phyloP scores from a whole-genome alignment of 2,888 invertebrate species.

The Teleogryllus oceanicus region DNA sequence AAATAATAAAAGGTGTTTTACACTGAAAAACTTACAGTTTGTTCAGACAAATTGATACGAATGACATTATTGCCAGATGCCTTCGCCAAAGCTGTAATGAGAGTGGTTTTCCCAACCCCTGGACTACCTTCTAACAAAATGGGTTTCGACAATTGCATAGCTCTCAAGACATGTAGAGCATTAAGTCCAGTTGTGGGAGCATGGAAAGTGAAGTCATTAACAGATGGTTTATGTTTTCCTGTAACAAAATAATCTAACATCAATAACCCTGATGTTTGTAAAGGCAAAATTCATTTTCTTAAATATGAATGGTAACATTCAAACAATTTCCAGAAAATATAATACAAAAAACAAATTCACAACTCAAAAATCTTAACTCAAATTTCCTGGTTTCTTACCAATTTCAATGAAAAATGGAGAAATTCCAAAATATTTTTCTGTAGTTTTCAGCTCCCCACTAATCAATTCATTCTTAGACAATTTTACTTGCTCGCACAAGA shows the following conservation, averaged over 20 bases:
- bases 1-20: too few species aligned
- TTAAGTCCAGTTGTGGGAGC: slow-evolving; percentile 79
- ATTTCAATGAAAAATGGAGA: slow-evolving; percentile 70
- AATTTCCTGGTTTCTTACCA: slow-evolving; percentile 45
- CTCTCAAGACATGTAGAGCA: slow-evolving; percentile 78
- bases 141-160: slow-evolving; percentile 78
- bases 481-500: slow-evolving; percentile 56
- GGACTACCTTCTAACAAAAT: slow-evolving; percentile 95
- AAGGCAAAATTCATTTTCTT: too few species aligned
- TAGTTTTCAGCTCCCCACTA: slow-evolving; percentile 46
- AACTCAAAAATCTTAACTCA: too few species aligned
- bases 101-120: slow-evolving; percentile 96
- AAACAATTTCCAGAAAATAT: not conserved
- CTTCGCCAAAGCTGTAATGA: slow-evolving; percentile 85
- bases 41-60: slow-evolving; percentile 96
- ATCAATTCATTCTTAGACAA: slow-evolving; percentile 39
- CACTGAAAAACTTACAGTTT: slow-evolving; percentile 67
- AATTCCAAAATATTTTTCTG: slow-evolving; percentile 63
- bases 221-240: not conserved
- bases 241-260: not conserved
- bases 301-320: too few species aligned
- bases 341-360: not conserved
- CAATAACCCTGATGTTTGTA: too few species aligned
- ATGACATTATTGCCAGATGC: slow-evolving; percentile 79
- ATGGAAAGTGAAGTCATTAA: slow-evolving; percentile 62